Percentiles rank a stretch among this genome's conserved stretches.
These are phyloP conservation scores for Matsumurasca onukii DNA, from an alignment of 1,140 invertebrate species.

Conservation along the genomic window DNA sequence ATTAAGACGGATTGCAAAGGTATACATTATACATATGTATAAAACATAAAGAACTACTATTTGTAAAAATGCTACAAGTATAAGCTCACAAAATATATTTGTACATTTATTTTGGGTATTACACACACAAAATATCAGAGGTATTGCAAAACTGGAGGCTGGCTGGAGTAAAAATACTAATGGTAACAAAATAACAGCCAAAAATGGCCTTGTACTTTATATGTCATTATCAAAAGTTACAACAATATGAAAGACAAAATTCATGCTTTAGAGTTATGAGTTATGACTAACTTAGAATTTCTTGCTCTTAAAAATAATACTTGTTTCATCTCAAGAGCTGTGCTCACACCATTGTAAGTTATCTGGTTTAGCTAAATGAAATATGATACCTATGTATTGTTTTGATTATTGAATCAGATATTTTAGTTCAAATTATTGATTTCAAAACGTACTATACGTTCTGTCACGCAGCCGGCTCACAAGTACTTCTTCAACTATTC, in stretches of 20 bases:
- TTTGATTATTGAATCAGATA: too few relatives aligned
- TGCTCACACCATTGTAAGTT: too few relatives aligned
- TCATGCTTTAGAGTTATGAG: neutral
- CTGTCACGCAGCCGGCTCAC: too few relatives aligned
- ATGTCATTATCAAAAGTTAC: conserved; percentile 10
- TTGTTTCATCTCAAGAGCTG: neutral
- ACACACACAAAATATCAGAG: neutral
- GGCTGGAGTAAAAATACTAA: neutral
- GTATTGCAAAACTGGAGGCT: neutral
- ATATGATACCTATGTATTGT: too few relatives aligned
- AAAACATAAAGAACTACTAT: neutral
- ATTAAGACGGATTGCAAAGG: neutral
- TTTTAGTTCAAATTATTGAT: too few relatives aligned
- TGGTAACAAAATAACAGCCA: conserved; percentile 17
- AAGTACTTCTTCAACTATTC: too few relatives aligned
- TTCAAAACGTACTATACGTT: too few relatives aligned
- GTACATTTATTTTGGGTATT: neutral
- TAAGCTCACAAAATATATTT: conserved; percentile 18
- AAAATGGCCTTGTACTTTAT: conserved; percentile 17
- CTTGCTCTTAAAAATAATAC: neutral
- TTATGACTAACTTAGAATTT: conserved; percentile 1
- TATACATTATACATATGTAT: neutral
- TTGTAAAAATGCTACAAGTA: conserved; percentile 4
- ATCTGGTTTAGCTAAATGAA: too few relatives aligned
- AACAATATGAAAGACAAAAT: conserved; percentile 18